phyloP scores from a whole-genome alignment of 2,797 vertebrate species.

The Halcyon chelicuti region DNA sequence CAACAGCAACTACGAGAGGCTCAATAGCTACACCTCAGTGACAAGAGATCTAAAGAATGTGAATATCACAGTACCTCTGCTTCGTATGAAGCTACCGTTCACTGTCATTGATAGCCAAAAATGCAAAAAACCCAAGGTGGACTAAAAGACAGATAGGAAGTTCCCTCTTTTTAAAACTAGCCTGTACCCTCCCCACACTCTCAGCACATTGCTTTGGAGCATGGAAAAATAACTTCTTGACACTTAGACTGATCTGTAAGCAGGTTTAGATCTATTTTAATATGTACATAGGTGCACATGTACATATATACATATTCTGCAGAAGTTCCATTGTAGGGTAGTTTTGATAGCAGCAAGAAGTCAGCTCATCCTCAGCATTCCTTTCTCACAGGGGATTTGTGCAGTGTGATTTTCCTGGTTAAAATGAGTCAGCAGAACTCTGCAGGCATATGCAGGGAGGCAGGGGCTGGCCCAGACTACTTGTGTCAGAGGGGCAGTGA shows the following conservation, averaged over 20 bases:
- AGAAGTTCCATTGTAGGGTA: not conserved
- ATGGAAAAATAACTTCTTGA: not conserved
- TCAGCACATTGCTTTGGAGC: not conserved
- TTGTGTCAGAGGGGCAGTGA: not conserved
- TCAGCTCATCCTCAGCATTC: not conserved
- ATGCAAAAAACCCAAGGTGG: fast-evolving
- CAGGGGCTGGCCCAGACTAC: not conserved
- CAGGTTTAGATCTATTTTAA: not conserved
- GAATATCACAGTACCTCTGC: not conserved
- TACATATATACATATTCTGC: not conserved
- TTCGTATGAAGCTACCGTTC: not conserved
- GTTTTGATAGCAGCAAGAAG: not conserved
- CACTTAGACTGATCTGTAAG: not conserved
- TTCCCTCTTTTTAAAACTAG: not conserved
- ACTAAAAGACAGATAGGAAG: not conserved
- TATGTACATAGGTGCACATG: no score
- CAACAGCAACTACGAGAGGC: not conserved
- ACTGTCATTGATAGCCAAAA: not conserved
- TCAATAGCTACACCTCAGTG: not conserved
- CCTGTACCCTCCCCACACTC: not conserved
- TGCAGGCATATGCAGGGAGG: not conserved
- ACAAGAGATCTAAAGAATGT: not conserved
- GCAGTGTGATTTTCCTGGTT: not conserved
- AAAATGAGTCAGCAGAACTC: not conserved
- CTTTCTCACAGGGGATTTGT: not conserved